Evolutionary conservation across 2,888 invertebrate species (phyloP), one percentile per base, ranked within the genome.

Genomic region (Callyntrura sp.): DNA sequence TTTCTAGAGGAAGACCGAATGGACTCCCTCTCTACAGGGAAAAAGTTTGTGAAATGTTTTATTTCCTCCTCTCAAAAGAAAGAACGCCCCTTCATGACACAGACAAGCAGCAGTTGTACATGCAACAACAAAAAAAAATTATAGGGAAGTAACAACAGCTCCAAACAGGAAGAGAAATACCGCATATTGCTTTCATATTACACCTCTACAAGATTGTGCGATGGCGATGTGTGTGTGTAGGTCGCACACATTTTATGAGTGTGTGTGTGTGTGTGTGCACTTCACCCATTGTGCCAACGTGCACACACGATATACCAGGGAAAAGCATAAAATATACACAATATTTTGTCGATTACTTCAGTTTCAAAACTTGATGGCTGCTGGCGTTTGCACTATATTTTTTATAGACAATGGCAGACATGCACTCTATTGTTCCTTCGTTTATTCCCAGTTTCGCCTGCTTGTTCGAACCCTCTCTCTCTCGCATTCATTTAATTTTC

Each of bases 1-100:
- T n/a, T n/a, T n/a, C n/a, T n/a, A n/a, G n/a, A n/a, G n/a, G n/a
- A n/a, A n/a, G n/a, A n/a, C n/a, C n/a, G n/a, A n/a, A n/a, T n/a
- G n/a, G n/a, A 60, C 9, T 55, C n/a, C 2, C 55, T 9, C n/a
- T 55, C 55, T 55, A 12, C n/a, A 55, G 11, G 55, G 55, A 55
- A 60, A 20, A 60, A 17, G 20, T 4, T 60, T 17, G 57, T 60
- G 57, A 4, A 20, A 65, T 60, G 60, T 55, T 85, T 85, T 85
- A 60, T 57, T 73, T 70, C 70, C 85, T 73, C 60, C 28, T 73
- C 43, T 73, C 76, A n/a, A n/a, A 76, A 78, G 85, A 85, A 85
- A 85, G 85, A 85, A 85, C 85, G 85, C 85, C 85, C 85, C 78
- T 76, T 78, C 62, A 85, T 62, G 65, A 45, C 35, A 70, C 17